These are phyloP conservation scores for Alligator sinensis DNA, from an alignment of 2,113 vertebrate species.

Conservation along the genomic window DNA sequence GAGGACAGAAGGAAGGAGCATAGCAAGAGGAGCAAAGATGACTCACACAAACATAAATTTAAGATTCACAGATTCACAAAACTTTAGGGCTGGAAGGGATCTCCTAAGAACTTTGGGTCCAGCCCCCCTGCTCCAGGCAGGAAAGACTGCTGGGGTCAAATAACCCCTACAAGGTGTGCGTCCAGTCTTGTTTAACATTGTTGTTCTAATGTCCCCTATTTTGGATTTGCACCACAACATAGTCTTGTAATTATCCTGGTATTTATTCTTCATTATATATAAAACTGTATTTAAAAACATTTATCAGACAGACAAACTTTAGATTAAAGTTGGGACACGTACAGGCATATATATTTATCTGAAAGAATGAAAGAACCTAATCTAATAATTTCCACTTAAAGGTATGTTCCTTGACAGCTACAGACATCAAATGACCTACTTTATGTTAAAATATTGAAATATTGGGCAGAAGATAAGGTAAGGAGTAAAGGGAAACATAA, in stretches of 20 bases:
- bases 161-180: not conserved
- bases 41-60: too few relatives aligned
- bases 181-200: not conserved
- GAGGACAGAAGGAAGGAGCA: too few relatives aligned
- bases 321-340: not conserved
- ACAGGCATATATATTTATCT: not conserved
- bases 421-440: not conserved
- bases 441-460: not conserved
- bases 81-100: too few relatives aligned
- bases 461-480: not conserved
- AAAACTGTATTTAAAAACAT: not conserved
- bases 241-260: not conserved
- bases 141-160: not conserved
- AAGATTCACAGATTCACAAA: too few relatives aligned
- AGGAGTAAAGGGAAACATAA: not conserved
- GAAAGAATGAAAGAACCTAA: not conserved
- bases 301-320: not conserved
- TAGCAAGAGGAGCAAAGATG: too few relatives aligned
- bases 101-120: too few relatives aligned
- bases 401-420: not conserved
- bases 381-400: not conserved
- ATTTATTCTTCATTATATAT: not conserved
- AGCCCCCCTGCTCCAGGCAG: too few relatives aligned
- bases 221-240: not conserved
- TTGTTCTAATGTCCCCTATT: not conserved